Conservation (phyloP, 2,888 invertebrate genomes). For the Synanthedon tipuliformis region DNA sequence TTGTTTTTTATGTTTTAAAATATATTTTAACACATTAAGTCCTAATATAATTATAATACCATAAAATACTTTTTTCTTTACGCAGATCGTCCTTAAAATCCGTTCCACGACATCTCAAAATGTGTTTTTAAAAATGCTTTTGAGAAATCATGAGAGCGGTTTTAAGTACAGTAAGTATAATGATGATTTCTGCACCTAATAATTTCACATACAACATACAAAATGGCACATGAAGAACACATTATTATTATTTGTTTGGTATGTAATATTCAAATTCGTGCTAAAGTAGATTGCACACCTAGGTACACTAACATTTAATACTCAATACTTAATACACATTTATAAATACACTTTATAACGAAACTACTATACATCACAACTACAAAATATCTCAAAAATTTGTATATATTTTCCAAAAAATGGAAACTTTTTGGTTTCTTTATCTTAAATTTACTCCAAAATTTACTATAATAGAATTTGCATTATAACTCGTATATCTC, state of each 20-base stretch:
- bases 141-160: conserved; percentile 25
- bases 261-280: too few relatives aligned
- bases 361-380: conserved; percentile 2
- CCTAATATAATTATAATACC: too few relatives aligned
- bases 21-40: too few relatives aligned
- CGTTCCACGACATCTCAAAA: conserved; percentile 13
- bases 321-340: not conserved
- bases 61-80: too few relatives aligned
- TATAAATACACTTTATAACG: not conserved
- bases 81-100: conserved; percentile 9
- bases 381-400: conserved; percentile 3
- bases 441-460: too few relatives aligned
- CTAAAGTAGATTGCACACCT: too few relatives aligned
- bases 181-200: not conserved
- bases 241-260: conserved; percentile 14
- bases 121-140: conserved; percentile 4
- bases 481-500: too few relatives aligned
- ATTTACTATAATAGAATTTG: too few relatives aligned
- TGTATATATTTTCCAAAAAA: not conserved
- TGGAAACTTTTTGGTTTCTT: too few relatives aligned
- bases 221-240: conserved; percentile 52
- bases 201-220: conserved; percentile 5
- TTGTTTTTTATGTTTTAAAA: too few relatives aligned
- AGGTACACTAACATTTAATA: not conserved
- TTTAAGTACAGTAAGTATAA: conserved; percentile 23